These are phyloP conservation scores for Enteromius unitaeniatus DNA, from an alignment of 2,797 vertebrate species.

Conservation along the genomic window DNA sequence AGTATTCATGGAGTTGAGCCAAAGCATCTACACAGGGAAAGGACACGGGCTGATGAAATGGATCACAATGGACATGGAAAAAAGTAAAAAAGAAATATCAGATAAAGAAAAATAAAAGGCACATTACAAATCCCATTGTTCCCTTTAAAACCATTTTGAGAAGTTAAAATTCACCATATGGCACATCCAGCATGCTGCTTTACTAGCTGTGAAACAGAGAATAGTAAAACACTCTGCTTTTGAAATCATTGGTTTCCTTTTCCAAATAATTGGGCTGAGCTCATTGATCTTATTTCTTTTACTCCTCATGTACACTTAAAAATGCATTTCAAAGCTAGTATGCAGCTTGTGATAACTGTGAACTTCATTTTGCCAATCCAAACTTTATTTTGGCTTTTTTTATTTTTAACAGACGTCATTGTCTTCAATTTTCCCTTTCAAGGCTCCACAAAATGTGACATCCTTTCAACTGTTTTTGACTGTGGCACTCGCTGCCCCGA, in stretches of 20 bases:
- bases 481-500: slow-evolving; percentile 7
- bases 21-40: slow-evolving; percentile 44
- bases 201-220: slow-evolving; percentile 23
- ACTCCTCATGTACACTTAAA: background rate
- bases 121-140: slow-evolving; percentile 30
- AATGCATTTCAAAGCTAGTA: slow-evolving; percentile 13
- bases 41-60: slow-evolving; percentile 42
- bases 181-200: slow-evolving; percentile 30
- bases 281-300: background rate
- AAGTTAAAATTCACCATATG: slow-evolving; percentile 10
- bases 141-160: slow-evolving; percentile 18
- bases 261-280: slow-evolving; percentile 16
- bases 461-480: slow-evolving; percentile 13
- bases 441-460: slow-evolving; percentile 16
- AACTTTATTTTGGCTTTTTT: background rate
- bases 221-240: slow-evolving; percentile 6
- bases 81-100: slow-evolving; percentile 28
- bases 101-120: slow-evolving; percentile 21
- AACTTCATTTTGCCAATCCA: background rate
- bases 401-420: background rate
- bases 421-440: background rate
- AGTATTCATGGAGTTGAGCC: slow-evolving; percentile 25
- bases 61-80: slow-evolving; percentile 40
- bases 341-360: background rate
- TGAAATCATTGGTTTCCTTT: slow-evolving; percentile 1